These are phyloP conservation scores for Trichomycterus rosablanca DNA, from an alignment of 2,113 vertebrate genomes.

Conservation along the genomic window DNA sequence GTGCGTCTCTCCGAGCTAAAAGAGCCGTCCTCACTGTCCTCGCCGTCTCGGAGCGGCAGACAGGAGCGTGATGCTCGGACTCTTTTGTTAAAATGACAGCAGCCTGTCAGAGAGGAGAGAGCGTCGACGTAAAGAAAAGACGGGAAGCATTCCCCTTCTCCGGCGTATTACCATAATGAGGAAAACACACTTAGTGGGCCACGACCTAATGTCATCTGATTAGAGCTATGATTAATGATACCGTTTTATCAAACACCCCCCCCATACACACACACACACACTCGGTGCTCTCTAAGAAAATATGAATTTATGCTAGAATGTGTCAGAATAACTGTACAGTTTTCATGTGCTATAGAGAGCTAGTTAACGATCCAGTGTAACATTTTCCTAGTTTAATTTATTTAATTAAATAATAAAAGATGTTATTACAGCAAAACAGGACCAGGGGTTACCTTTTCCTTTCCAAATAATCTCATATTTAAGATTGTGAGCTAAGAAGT, in stretches of 20 bases:
- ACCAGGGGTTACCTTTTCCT: too few relatives aligned
- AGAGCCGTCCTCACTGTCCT: conserved; percentile 19
- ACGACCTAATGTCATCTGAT: conserved; percentile 97
- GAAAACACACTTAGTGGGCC: conserved; percentile 95
- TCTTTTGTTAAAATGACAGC: conserved; percentile 55
- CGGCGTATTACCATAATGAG: conserved; percentile 97
- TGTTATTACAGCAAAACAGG: too few relatives aligned
- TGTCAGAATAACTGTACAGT: neutral
- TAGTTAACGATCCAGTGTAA: too few relatives aligned
- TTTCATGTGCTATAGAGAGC: too few relatives aligned
- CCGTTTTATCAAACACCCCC: conserved; percentile 77
- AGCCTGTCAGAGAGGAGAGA: conserved; percentile 66
- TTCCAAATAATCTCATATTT: too few relatives aligned
- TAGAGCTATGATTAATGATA: conserved; percentile 99
- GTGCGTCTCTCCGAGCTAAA: conserved; percentile 7
- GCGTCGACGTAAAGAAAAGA: conserved; percentile 62
- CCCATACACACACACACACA: too few relatives aligned
- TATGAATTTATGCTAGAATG: conserved; percentile 15
- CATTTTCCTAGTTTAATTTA: too few relatives aligned
- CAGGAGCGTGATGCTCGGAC: conserved; percentile 47
- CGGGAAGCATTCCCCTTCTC: conserved; percentile 77
- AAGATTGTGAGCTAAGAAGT: too few relatives aligned
- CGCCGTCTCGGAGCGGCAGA: conserved; percentile 32
- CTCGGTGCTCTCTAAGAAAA: conserved; percentile 55
- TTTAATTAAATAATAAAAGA: too few relatives aligned